These are phyloP conservation scores for Dasyprocta punctata DNA, from an alignment of 2,113 vertebrate species.

Conservation along the genomic window DNA sequence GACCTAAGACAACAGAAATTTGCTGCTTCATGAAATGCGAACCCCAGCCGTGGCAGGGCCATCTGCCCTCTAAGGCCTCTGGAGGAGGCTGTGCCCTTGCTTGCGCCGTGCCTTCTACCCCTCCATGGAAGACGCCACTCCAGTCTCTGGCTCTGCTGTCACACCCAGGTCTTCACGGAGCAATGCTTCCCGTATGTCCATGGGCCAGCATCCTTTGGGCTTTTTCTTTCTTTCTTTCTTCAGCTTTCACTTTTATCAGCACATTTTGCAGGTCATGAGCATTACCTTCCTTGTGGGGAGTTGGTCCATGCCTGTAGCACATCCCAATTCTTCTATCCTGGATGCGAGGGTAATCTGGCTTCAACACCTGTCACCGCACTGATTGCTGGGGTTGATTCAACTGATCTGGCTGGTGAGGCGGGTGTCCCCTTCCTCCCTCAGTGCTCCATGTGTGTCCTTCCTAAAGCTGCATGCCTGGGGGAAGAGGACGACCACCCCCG, in stretches of 20 bases:
- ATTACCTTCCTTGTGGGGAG: background rate
- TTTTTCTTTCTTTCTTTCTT: background rate
- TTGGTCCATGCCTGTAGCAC: too few relatives aligned
- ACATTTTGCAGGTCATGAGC: background rate
- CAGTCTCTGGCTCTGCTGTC: rapidly evolving
- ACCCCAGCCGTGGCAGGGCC: background rate
- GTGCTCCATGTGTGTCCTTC: background rate
- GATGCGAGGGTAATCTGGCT: background rate
- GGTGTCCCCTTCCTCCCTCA: too few relatives aligned
- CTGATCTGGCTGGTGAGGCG: background rate
- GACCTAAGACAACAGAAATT: background rate
- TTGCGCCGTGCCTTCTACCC: rapidly evolving
- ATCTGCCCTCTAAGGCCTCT: background rate
- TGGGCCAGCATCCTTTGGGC: background rate
- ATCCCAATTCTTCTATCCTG: background rate
- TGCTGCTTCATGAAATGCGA: background rate
- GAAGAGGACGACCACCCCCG: background rate
- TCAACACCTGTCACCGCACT: background rate
- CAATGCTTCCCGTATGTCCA: background rate
- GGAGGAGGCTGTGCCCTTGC: rapidly evolving
- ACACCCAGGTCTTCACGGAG: rapidly evolving
- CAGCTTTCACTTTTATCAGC: background rate
- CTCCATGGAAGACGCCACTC: rapidly evolving
- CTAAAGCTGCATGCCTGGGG: background rate
- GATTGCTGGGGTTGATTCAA: background rate